Percentiles rank a stretch among this genome's conserved stretches.
Evolutionary conservation across 2,113 vertebrate genomes (phyloP).

Genomic region (Fregetta grallaria): DNA sequence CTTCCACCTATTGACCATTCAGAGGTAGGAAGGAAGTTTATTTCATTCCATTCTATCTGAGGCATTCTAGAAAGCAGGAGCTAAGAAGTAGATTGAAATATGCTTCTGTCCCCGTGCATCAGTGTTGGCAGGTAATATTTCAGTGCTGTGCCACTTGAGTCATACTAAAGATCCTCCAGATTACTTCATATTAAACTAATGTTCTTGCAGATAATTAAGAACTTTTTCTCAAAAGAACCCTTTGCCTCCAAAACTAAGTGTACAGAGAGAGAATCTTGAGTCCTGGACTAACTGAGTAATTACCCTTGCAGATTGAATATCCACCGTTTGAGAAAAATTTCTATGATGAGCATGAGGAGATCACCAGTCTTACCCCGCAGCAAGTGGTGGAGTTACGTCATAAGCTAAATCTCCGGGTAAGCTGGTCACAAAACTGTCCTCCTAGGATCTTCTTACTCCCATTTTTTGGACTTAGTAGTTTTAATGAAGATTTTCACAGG

Average conservation of each 20-base stretch:
- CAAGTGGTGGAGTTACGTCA: conserved; percentile 90
- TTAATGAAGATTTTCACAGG: neutral
- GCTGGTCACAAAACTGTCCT: neutral
- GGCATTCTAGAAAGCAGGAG: neutral
- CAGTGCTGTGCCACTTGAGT: neutral
- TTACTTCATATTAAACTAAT: neutral
- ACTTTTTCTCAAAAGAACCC: neutral
- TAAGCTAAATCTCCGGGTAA: conserved; percentile 93
- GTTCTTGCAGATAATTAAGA: neutral
- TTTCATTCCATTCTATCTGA: neutral
- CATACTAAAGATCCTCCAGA: neutral
- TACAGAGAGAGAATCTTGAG: conserved; percentile 15
- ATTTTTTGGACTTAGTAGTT: neutral
- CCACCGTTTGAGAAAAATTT: conserved; percentile 97
- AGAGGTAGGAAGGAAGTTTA: conserved; percentile 79
- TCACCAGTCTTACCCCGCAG: conserved; percentile 83
- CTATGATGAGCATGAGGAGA: conserved; percentile 94
- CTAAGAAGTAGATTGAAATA: neutral
- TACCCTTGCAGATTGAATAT: conserved; percentile 89
- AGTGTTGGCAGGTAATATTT: neutral
- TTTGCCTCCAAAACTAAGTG: conserved; percentile 1
- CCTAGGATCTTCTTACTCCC: neutral
- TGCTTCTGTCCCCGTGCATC: neutral
- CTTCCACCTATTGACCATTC: conserved; percentile 96
- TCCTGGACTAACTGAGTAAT: conserved; percentile 61